Conservation (phyloP, 2,888 invertebrate genomes). For the Rhodophaea formosa region DNA sequence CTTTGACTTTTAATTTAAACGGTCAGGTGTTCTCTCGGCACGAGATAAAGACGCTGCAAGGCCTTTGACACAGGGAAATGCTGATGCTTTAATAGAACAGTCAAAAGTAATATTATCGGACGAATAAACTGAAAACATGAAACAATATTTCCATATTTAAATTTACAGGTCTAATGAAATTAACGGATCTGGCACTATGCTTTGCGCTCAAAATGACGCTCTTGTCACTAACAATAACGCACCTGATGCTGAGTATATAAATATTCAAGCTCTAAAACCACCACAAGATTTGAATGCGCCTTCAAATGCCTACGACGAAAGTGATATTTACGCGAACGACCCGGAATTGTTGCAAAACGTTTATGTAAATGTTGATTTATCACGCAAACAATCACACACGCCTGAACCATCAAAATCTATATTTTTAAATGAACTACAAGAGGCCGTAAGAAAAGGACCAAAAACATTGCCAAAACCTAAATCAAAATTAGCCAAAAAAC, state of each 20-base stretch:
- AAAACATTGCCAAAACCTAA: conserved; percentile 38
- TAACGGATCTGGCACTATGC: conserved; percentile 18
- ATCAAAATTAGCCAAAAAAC: not conserved
- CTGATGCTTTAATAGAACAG: conserved; percentile 38
- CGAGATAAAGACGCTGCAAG: conserved; percentile 44
- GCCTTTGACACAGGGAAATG: conserved; percentile 49
- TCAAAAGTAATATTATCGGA: conserved; percentile 7
- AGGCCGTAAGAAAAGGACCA: conserved; percentile 35
- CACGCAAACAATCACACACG: not conserved
- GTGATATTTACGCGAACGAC: not conserved
- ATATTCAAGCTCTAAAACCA: conserved; percentile 28
- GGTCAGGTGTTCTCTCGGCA: conserved; percentile 49
- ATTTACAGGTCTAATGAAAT: conserved; percentile 28
- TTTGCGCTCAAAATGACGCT: conserved; percentile 37
- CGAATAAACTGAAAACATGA: not conserved
- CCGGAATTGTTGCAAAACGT: not conserved
- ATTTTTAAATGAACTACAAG: conserved; percentile 9
- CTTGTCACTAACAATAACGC: conserved; percentile 32
- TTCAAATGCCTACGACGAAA: not conserved
- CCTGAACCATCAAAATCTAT: not conserved
- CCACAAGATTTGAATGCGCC: conserved; percentile 29
- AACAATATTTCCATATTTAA: conserved; percentile 12
- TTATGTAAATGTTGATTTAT: not conserved
- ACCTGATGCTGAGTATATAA: conserved; percentile 34
- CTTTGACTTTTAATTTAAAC: conserved; percentile 75